phyloP scores from a whole-genome alignment of 92 coral and sea anemone species.

The Palythoa heliodiscus region DNA sequence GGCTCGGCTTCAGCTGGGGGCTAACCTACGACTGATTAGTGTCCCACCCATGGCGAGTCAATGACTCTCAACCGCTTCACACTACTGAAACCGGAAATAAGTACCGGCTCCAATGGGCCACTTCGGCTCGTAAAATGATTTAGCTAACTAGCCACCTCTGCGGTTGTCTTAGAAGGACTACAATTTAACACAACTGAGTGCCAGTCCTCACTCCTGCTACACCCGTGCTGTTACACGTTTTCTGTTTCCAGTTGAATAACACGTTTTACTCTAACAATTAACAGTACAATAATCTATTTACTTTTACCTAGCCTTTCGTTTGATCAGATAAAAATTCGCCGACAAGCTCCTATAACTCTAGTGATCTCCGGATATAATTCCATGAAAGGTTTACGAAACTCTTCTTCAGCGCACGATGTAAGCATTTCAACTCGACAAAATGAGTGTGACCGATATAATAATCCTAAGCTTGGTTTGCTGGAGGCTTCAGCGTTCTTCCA shows the following conservation, averaged over 20 bases:
- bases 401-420: not conserved
- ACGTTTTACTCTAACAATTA: not conserved
- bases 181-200: too few species aligned
- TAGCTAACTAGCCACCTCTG: not conserved
- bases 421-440: not conserved
- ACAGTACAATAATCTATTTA: not conserved
- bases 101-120: too few species aligned
- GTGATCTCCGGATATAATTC: not conserved
- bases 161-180: not conserved
- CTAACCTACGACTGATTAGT: too few species aligned
- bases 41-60: too few species aligned
- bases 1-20: too few species aligned
- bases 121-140: too few species aligned
- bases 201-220: not conserved
- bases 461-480: not conserved
- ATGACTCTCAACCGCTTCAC: too few species aligned
- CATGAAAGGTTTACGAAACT: not conserved
- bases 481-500: not conserved
- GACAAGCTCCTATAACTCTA: not conserved
- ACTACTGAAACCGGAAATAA: too few species aligned
- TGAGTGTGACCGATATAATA: not conserved
- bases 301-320: not conserved
- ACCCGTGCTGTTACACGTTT: not conserved
- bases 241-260: not conserved
- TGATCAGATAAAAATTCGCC: not conserved